Evolutionary conservation across 2,888 invertebrate genomes (phyloP).

Genomic region (Leucoptera coffeella): DNA sequence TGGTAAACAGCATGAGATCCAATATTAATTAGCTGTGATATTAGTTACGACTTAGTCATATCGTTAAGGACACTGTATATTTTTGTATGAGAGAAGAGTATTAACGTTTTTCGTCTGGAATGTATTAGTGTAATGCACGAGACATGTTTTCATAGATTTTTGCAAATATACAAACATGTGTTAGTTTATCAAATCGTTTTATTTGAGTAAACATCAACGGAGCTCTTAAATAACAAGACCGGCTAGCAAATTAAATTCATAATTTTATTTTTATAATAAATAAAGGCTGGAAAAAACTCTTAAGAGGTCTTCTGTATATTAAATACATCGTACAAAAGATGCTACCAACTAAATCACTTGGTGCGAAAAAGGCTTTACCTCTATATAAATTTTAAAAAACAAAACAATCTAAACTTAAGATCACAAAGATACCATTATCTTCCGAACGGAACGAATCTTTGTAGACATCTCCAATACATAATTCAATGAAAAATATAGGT

Average conservation of each 20-base stretch:
- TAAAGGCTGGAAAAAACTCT: constrained; percentile 48
- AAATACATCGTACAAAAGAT: constrained; percentile 55
- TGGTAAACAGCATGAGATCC: no score
- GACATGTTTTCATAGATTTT: no score
- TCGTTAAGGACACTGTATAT: no score
- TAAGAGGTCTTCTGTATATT: constrained; percentile 44
- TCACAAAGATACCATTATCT: constrained; percentile 36
- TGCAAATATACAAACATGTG: no score
- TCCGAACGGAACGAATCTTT: constrained; percentile 37
- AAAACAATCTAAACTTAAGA: constrained; percentile 22
- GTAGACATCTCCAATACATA: constrained; percentile 19
- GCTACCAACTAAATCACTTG: constrained; percentile 53
- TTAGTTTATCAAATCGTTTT: no score
- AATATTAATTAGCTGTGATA: no score
- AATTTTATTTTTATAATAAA: constrained; percentile 52
- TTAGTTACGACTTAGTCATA: no score
- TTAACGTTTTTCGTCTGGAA: no score
- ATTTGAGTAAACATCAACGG: no score
- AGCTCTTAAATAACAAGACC: constrained; percentile 15
- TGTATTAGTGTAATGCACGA: no score
- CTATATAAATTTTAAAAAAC: constrained; percentile 35
- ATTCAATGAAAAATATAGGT: constrained; percentile 30
- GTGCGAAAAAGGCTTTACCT: constrained; percentile 54
- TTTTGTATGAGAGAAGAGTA: no score
- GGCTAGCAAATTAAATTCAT: constrained; percentile 50